These are phyloP conservation scores for Electrophaes corylata DNA, from an alignment of 2,888 invertebrate genomes.

Conservation along the genomic window DNA sequence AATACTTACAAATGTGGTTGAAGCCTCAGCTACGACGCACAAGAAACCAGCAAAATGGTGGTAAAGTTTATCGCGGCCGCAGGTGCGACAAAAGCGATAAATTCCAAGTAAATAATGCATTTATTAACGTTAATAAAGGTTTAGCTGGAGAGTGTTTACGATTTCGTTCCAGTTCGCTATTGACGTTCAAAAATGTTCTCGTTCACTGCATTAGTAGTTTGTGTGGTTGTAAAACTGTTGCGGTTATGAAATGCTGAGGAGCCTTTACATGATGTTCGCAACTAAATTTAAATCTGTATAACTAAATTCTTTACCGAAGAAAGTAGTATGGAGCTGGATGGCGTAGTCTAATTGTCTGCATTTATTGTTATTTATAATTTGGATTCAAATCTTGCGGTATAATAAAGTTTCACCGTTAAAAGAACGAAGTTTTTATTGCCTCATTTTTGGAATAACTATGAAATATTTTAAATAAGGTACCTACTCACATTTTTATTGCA, in stretches of 20 bases:
- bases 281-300: background rate
- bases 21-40: conserved; percentile 17
- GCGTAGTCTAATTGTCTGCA: too few relatives aligned
- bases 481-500: conserved; percentile 2
- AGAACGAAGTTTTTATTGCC: background rate
- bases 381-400: conserved; percentile 13
- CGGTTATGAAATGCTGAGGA: conserved; percentile 18
- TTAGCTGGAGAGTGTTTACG: conserved; percentile 45
- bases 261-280: background rate
- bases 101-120: conserved; percentile 76
- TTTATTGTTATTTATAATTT: too few relatives aligned
- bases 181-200: conserved; percentile 45
- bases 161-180: conserved; percentile 42
- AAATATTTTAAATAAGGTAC: conserved; percentile 1
- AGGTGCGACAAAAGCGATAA: conserved; percentile 68
- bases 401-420: conserved; percentile 7
- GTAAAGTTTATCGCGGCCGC: conserved; percentile 61
- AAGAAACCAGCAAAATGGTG: conserved; percentile 46
- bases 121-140: conserved; percentile 71
- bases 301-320: background rate
- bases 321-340: too few relatives aligned
- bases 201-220: conserved; percentile 28
- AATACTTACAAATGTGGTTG: background rate
- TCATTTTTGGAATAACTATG: conserved; percentile 3
- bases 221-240: conserved; percentile 20